A percentile compares a stretch with the other conserved stretches of the same genome.
phyloP scores from a whole-genome alignment of 2,888 invertebrate genomes.

The Protonemura montana region DNA sequence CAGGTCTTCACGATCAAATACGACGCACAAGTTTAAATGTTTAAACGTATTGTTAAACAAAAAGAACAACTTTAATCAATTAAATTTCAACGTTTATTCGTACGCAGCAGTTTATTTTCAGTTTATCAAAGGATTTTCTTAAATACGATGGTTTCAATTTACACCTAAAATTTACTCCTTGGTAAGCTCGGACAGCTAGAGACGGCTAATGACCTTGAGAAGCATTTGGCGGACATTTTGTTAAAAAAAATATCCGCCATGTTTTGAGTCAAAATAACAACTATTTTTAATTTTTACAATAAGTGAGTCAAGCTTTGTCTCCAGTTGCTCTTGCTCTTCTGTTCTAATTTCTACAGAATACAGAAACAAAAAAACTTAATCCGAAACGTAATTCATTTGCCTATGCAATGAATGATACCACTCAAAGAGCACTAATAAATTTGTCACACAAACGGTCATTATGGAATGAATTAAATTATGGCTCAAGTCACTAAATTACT shows the following conservation, averaged over 20 bases:
- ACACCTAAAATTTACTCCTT: not conserved
- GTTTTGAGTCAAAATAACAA: too few relatives aligned
- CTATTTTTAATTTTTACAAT: too few relatives aligned
- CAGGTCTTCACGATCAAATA: not conserved
- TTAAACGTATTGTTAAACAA: constrained; percentile 13
- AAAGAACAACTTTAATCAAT: constrained; percentile 39
- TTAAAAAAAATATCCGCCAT: too few relatives aligned
- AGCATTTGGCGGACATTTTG: not conserved
- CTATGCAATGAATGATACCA: not conserved
- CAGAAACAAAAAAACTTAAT: not conserved
- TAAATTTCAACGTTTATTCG: constrained; percentile 23
- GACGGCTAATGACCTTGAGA: not conserved
- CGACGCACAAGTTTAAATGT: not conserved
- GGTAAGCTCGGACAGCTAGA: constrained; percentile 22
- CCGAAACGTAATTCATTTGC: not conserved
- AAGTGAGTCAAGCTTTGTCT: not conserved
- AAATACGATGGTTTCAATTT: not conserved
- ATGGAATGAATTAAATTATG: constrained; percentile 43
- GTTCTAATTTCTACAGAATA: not conserved
- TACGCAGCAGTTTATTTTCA: not conserved
- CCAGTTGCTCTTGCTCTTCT: not conserved
- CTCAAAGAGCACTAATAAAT: constrained; percentile 10
- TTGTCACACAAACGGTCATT: constrained; percentile 1
- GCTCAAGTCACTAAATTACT: constrained; percentile 40
- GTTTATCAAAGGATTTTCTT: not conserved